Conservation (phyloP, 2,888 invertebrate genomes). For the Thecocarcelia acutangulata region DNA sequence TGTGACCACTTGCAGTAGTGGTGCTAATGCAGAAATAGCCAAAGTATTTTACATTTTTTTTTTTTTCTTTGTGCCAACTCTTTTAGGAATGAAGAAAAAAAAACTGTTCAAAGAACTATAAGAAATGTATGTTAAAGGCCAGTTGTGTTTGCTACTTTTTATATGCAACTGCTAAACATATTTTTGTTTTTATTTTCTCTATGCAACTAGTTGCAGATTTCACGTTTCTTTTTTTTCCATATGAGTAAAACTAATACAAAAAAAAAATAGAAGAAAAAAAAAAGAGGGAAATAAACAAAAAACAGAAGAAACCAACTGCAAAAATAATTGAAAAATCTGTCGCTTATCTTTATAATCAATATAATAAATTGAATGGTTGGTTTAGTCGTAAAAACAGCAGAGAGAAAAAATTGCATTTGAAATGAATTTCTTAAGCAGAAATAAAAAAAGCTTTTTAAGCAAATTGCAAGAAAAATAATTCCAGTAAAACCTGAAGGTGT, state of each 20-base stretch:
- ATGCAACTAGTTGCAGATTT: constrained; percentile 45
- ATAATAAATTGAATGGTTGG: constrained; percentile 67
- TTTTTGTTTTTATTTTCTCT: constrained; percentile 26
- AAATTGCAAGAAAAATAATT: constrained; percentile 6
- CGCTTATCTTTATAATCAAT: constrained; percentile 69
- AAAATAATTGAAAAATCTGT: constrained; percentile 70
- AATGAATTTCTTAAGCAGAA: constrained; percentile 39
- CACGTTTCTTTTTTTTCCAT: constrained; percentile 23
- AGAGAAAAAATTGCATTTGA: constrained; percentile 23
- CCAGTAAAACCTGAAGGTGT: neutral
- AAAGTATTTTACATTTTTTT: too few relatives aligned
- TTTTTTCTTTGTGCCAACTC: constrained; percentile 16
- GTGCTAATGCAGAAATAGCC: constrained; percentile 45
- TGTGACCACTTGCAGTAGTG: constrained; percentile 44
- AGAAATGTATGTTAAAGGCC: constrained; percentile 65
- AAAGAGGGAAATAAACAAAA: constrained; percentile 11
- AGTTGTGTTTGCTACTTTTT: constrained; percentile 65
- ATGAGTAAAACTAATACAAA: constrained; percentile 23
- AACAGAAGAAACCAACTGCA: constrained; percentile 22
- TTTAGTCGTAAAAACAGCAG: constrained; percentile 23
- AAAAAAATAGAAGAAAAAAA: constrained; percentile 11
- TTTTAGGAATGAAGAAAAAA: constrained; percentile 10
- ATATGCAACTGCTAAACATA: constrained; percentile 37
- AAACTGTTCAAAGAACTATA: constrained; percentile 42
- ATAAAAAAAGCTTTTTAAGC: neutral